A percentile compares a stretch with the other conserved stretches of the same genome.
Evolutionary conservation across 2,888 invertebrate species (phyloP).

Genomic region (Melinaea marsaeus): DNA sequence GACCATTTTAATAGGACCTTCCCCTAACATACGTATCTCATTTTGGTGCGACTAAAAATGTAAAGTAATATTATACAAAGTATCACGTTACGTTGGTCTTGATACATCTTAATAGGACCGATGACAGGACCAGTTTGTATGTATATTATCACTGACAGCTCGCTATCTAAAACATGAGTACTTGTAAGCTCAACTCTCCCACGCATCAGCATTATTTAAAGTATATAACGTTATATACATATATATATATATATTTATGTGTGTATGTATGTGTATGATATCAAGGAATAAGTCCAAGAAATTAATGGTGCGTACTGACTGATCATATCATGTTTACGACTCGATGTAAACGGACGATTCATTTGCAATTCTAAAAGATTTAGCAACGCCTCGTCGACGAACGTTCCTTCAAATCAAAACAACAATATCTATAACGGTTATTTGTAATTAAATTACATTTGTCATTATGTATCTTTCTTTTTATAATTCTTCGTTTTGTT

Average conservation of each 20-base stretch:
- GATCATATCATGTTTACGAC: constrained; percentile 77
- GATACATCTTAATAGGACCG: constrained; percentile 54
- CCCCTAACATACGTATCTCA: constrained; percentile 36
- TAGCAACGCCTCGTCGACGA: constrained; percentile 54
- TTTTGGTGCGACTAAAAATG: constrained; percentile 29
- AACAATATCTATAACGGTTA: constrained; percentile 12
- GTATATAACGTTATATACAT: constrained; percentile 22
- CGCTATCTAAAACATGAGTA: constrained; percentile 58
- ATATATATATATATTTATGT: too few relatives aligned
- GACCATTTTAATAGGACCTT: constrained; percentile 61
- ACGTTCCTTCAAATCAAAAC: constrained; percentile 27
- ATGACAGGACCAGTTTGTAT: constrained; percentile 65
- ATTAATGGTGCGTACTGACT: constrained; percentile 77
- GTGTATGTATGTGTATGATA: constrained; percentile 49
- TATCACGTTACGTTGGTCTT: constrained; percentile 53
- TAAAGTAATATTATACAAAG: constrained; percentile 36
- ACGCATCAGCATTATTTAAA: constrained; percentile 43
- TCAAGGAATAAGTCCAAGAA: constrained; percentile 62
- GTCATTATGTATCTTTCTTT: too few relatives aligned
- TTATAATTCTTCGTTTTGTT: too few relatives aligned
- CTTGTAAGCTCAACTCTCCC: constrained; percentile 56
- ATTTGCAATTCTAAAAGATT: constrained; percentile 76
- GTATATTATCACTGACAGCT: constrained; percentile 65
- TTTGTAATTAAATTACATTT: background rate
- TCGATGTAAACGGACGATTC: constrained; percentile 74